Conservation (phyloP, 1,140 invertebrate genomes). For the Carcinoscorpius rotundicauda region DNA sequence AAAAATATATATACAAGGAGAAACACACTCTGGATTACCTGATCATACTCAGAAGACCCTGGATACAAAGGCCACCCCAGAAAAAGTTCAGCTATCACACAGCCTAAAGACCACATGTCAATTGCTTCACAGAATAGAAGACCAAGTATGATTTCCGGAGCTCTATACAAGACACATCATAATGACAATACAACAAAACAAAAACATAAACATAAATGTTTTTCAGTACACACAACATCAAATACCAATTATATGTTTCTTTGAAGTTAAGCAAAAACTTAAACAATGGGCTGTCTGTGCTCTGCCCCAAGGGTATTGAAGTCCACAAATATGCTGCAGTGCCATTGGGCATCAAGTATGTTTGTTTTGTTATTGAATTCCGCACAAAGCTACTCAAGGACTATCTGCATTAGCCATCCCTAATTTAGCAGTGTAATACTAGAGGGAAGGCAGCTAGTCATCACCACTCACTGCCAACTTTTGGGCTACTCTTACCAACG, state of each 20-base stretch:
- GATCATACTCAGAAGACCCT: slow-evolving; percentile 97
- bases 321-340: too few species aligned
- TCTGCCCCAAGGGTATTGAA: too few species aligned
- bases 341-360: too few species aligned
- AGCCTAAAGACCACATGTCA: slow-evolving; percentile 99
- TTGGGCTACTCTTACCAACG: too few species aligned
- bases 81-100: slow-evolving; percentile 97
- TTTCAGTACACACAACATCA: not conserved
- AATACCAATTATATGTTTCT: not conserved
- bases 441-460: too few species aligned
- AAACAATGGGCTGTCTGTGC: not conserved
- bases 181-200: slow-evolving; percentile 16
- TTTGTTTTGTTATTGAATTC: too few species aligned
- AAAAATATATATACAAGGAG: too few species aligned
- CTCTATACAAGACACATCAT: slow-evolving; percentile 40
- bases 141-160: slow-evolving; percentile 95
- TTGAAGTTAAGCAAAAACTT: not conserved
- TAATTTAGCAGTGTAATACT: too few species aligned
- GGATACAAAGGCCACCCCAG: slow-evolving; percentile 99
- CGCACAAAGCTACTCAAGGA: too few species aligned
- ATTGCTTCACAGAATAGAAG: slow-evolving; percentile 98
- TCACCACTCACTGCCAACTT: too few species aligned
- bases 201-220: too few species aligned
- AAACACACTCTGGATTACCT: slow-evolving; percentile 8
- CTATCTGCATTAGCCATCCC: too few species aligned